Percentiles rank a stretch among this genome's conserved stretches.
Conservation (phyloP, 2,797 vertebrate genomes). For the Saxicola maurus region DNA sequence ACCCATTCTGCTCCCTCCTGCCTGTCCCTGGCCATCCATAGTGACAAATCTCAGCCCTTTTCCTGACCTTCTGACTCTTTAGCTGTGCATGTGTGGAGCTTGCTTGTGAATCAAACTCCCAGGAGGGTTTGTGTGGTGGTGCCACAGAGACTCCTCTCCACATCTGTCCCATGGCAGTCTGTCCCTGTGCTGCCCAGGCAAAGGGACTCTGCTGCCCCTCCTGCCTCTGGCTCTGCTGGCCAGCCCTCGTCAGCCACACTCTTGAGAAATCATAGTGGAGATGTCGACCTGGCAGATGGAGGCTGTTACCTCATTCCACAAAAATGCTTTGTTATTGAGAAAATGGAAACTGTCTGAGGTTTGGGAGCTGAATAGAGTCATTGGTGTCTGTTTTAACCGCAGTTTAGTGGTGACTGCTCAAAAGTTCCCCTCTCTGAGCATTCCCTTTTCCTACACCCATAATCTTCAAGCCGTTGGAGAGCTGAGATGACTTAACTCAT, state of each 20-base stretch:
- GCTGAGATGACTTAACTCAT: conserved; percentile 23
- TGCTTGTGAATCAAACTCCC: not conserved
- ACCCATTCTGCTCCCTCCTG: not conserved
- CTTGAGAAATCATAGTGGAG: conserved; percentile 48
- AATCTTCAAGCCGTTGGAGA: conserved; percentile 6
- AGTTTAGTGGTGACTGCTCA: conserved; percentile 44
- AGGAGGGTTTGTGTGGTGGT: not conserved
- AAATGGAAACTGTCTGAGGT: conserved; percentile 79
- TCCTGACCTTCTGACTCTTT: not conserved
- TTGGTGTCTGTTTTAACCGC: conserved; percentile 68
- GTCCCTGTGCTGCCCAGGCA: not conserved
- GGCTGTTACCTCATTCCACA: conserved; percentile 85
- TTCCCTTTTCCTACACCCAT: conserved; percentile 42
- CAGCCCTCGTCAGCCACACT: not conserved
- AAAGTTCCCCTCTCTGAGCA: conserved; percentile 12
- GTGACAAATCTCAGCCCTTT: not conserved
- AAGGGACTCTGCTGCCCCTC: not conserved
- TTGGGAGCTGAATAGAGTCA: conserved; percentile 65
- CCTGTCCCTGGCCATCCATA: not conserved
- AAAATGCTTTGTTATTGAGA: conserved; percentile 86
- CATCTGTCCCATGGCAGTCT: fast-evolving
- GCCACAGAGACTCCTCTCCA: not conserved
- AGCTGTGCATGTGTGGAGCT: not conserved
- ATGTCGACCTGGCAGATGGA: conserved; percentile 77
- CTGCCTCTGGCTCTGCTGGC: not conserved